Base-by-base conservation (phyloP, 2,888 invertebrate genomes). In the Didymodactylos carnosus region DNA sequence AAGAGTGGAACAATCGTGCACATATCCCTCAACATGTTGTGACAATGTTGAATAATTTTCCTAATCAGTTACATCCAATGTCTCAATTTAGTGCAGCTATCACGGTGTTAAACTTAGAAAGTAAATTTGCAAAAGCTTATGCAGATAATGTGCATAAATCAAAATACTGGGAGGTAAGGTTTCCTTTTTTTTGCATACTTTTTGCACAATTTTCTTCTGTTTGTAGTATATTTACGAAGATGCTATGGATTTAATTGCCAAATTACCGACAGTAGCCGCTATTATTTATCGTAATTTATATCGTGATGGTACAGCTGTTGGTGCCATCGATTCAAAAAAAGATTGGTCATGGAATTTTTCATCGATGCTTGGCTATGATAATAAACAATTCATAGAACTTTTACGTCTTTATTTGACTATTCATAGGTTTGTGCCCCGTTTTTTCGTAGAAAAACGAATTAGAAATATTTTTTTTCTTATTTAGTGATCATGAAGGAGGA, bases 311-410 rank as follows among this genome's bases (percentile, higher is more conserved):
- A 90, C 90, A 77, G 89, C 90, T 69, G 89, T 93, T 78, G 91
- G 91, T 62, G 90, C 91, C 73, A 91, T 94, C 79, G 92, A 94
- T 82, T 87, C 88, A 75, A 88, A 88, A 82, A 90, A 90, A 83
- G 94, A 95, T 84, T 94, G 94, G 92, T 89, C 90, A 71, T 88
- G 89, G 82, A 94, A 94, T 86, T 94, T 93, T 85, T 87, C 90
- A 77, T 76, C 78, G 46, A 93, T 94, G 92, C 87, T 95, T 77
- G 94, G 94, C 75, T 94, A 89, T 84, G 85, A 86, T 73, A 88
- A 91, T 81, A 86, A 88, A 6, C 81, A 86, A 76, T 94, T 94
- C 85, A 89, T 89, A 71, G 94, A 94, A 84, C 87, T 94, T 72
- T 89, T 94, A 90, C 87, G 94, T 74, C 86, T 94, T 43, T 94